Conservation (phyloP, 2,888 invertebrate species). For the Thereva nobilitata region DNA sequence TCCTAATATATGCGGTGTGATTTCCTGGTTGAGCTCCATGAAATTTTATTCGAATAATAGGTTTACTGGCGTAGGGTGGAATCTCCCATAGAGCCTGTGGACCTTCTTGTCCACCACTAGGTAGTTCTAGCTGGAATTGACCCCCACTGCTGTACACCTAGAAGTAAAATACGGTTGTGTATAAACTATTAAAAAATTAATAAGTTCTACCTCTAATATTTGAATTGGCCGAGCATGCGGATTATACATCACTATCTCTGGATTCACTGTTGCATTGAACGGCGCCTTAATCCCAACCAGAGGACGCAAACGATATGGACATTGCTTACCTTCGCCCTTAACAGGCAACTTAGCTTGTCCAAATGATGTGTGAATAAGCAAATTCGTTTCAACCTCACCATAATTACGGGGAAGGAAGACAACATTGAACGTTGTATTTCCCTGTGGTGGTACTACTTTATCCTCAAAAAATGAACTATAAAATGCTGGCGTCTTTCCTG, state of each 20-base stretch:
- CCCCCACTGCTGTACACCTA: constrained; percentile 85
- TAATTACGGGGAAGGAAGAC: constrained; percentile 92
- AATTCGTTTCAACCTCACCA: constrained; percentile 82
- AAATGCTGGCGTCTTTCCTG: constrained; percentile 92
- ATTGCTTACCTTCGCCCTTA: constrained; percentile 81
- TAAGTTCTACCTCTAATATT: constrained; percentile 69
- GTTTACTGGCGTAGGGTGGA: constrained; percentile 83
- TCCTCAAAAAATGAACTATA: constrained; percentile 97
- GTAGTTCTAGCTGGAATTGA: constrained; percentile 86
- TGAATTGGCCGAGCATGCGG: constrained; percentile 86
- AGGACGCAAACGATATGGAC: constrained; percentile 89
- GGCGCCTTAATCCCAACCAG: constrained; percentile 90
- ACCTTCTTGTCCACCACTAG: constrained; percentile 75
- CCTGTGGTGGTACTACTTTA: constrained; percentile 89
- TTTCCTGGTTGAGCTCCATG: constrained; percentile 77
- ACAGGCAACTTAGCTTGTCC: constrained; percentile 89
- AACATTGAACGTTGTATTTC: constrained; percentile 94
- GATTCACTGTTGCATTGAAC: constrained; percentile 85
- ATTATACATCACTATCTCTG: constrained; percentile 91
- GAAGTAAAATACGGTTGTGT: background rate
- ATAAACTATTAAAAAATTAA: background rate
- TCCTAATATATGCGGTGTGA: constrained; percentile 80
- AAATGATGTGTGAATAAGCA: constrained; percentile 93
- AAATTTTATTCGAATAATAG: constrained; percentile 84
- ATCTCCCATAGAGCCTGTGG: constrained; percentile 87